phyloP scores from a whole-genome alignment of 2,797 vertebrate genomes.

The Myotis pilosus region DNA sequence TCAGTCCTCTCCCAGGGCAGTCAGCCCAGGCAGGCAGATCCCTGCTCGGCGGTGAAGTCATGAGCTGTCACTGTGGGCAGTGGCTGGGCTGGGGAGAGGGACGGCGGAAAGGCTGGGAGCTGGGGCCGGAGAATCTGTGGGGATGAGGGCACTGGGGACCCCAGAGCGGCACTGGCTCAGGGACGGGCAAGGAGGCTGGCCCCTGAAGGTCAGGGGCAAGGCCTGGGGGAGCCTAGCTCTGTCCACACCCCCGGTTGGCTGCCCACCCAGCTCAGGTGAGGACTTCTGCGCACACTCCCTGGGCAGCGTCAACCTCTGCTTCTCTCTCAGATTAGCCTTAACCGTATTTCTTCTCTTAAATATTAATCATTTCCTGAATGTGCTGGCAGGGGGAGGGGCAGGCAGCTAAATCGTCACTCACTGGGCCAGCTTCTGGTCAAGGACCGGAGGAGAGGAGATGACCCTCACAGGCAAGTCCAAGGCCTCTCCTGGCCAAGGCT shows the following conservation, averaged over 20 bases:
- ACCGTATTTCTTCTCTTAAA: slow-evolving; percentile 80
- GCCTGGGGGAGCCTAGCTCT: background rate
- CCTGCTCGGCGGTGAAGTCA: background rate
- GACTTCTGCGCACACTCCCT: background rate
- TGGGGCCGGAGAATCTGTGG: rapidly evolving
- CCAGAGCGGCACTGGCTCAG: background rate
- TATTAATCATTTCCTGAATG: slow-evolving; percentile 79
- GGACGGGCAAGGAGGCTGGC: background rate
- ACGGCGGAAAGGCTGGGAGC: background rate
- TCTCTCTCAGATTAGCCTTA: slow-evolving; percentile 72
- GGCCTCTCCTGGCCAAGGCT: background rate
- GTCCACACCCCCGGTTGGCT: background rate
- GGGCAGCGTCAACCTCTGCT: slow-evolving; percentile 18
- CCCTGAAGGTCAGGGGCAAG: background rate
- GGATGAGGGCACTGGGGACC: background rate
- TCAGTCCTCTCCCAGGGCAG: background rate
- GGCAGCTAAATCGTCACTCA: slow-evolving; percentile 68
- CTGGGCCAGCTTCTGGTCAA: slow-evolving; percentile 65
- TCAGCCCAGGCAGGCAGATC: background rate
- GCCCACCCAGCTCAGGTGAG: background rate
- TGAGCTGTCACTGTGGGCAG: slow-evolving; percentile 7
- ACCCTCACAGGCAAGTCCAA: background rate
- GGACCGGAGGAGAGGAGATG: slow-evolving; percentile 54
- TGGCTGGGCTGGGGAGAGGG: background rate
- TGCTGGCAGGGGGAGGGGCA: background rate